These are phyloP conservation scores for Machimus rusticus DNA, from an alignment of 2,888 invertebrate species.

Conservation along the genomic window DNA sequence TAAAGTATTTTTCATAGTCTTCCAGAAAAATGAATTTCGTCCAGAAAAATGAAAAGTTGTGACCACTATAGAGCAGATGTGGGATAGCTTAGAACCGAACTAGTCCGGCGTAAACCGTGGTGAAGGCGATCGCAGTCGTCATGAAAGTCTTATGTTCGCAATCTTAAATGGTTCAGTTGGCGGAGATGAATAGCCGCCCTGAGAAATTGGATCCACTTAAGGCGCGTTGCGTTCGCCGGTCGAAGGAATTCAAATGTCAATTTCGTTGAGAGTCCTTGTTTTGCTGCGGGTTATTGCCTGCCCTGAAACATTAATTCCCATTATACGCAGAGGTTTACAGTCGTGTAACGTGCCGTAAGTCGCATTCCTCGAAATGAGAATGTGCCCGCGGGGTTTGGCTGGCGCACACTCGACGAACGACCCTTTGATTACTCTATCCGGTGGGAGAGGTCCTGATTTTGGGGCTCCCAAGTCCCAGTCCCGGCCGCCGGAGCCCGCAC, in stretches of 20 bases:
- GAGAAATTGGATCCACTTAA: slow-evolving; percentile 36
- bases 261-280: slow-evolving; percentile 15
- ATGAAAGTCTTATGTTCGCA: not conserved
- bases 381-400: not conserved
- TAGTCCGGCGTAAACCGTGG: not conserved
- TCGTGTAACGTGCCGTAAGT: slow-evolving; percentile 12
- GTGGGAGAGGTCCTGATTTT: not conserved
- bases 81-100: not conserved
- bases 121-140: not conserved
- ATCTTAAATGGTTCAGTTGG: not conserved
- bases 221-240: not conserved
- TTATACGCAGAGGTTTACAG: slow-evolving; percentile 20
- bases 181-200: not conserved
- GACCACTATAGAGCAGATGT: not conserved
- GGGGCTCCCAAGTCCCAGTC: not conserved
- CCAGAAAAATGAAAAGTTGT: not conserved
- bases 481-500: not conserved
- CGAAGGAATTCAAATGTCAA: slow-evolving; percentile 34
- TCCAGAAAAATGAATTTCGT: not conserved
- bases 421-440: slow-evolving; percentile 9
- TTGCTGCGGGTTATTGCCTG: slow-evolving; percentile 9
- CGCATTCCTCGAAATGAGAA: slow-evolving; percentile 1
- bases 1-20: not conserved
- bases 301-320: slow-evolving; percentile 35
- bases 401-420: slow-evolving; percentile 31